Conservation (phyloP, 2,113 vertebrate genomes). For the Orycteropus afer region DNA sequence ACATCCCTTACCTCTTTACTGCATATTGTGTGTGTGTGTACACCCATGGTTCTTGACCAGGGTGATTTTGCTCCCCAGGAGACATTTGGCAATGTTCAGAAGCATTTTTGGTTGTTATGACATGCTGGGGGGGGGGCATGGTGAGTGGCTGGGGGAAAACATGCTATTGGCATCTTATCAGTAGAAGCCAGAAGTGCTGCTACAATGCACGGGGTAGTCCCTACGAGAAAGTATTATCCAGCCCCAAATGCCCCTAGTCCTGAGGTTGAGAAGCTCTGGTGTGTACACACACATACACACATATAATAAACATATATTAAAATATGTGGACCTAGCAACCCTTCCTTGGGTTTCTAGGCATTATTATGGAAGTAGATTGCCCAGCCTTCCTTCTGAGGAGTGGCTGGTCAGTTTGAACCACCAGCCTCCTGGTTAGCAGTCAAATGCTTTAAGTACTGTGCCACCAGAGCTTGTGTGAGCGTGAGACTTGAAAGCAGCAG, state of each 20-base stretch:
- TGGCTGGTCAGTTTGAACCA: too few species aligned
- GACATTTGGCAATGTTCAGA: too few species aligned
- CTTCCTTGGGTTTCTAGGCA: too few species aligned
- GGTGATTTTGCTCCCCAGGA: not conserved
- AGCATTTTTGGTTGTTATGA: not conserved
- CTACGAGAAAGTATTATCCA: not conserved
- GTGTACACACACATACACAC: not conserved
- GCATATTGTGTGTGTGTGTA: fast-evolving
- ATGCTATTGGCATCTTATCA: not conserved
- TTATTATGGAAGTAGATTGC: too few species aligned
- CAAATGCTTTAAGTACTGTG: too few species aligned
- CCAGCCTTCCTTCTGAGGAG: too few species aligned
- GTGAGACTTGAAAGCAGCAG: not conserved
- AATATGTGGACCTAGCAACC: too few species aligned
- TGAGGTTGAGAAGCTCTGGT: not conserved
- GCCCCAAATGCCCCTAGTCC: not conserved
- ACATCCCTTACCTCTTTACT: not conserved
- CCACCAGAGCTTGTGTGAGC: too few species aligned
- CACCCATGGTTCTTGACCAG: not conserved
- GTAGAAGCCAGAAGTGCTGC: not conserved
- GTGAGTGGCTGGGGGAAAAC: too few species aligned
- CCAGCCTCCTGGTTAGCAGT: too few species aligned
- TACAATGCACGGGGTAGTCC: not conserved
- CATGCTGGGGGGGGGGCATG: not conserved
- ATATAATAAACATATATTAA: too few species aligned